phyloP scores from a whole-genome alignment of 2,113 vertebrate genomes.

The Grammomys surdaster region DNA sequence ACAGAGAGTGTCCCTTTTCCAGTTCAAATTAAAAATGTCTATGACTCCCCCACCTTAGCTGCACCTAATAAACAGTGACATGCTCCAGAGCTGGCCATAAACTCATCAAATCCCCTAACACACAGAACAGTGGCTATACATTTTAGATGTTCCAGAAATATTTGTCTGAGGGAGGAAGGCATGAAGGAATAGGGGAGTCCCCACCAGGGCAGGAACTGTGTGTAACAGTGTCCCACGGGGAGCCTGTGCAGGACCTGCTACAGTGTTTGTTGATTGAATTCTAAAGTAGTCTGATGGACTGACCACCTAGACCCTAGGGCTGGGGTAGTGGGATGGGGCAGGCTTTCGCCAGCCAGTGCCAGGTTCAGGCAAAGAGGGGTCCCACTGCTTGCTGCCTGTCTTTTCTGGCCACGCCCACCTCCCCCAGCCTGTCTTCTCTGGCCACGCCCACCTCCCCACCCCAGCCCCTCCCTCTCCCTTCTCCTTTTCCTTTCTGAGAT shows the following conservation, averaged over 20 bases:
- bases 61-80: neutral
- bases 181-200: neutral
- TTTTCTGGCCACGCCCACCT: neutral
- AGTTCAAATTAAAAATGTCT: neutral
- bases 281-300: neutral
- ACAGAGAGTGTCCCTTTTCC: neutral
- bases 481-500: constrained; percentile 82
- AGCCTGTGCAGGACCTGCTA: neutral
- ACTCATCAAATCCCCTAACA: neutral
- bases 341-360: neutral
- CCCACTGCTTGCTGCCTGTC: neutral
- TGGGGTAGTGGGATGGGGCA: neutral
- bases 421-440: neutral
- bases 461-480: constrained; percentile 6
- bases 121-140: neutral
- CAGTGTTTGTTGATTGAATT: neutral
- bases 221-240: neutral
- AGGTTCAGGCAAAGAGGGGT: neutral
- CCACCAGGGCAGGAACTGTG: neutral
- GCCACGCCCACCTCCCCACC: neutral
- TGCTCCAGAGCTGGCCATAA: neutral
- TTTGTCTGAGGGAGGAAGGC: neutral
- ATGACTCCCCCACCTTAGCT: too few relatives aligned
- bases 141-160: neutral
- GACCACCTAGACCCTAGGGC: neutral